Base-by-base conservation (phyloP, 2,797 vertebrate species). In the Rhinella marina region DNA sequence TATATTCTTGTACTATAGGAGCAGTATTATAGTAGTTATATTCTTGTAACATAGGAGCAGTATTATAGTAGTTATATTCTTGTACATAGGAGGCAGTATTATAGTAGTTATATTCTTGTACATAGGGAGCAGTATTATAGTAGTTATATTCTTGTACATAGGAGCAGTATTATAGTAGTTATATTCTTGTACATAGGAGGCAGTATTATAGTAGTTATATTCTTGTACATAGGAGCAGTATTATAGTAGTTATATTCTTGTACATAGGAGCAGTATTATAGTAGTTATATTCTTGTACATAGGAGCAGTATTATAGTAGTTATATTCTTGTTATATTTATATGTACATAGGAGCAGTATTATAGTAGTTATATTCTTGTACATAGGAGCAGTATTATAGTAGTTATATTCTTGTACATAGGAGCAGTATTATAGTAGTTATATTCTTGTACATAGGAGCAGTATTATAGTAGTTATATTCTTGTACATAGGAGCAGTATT, bases 181-280 rank as follows among this genome's bases (percentile, higher is more conserved):
- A 72, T 72, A 41, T 72, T 72, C 70, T 72, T 72, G 70, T 72
- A 72, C 29, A 72, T 41, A 41, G 70, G 70, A 17, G 66, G 1
- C 70, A 72, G 70, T 72, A 72, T 41, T 72, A 72, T 72, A 72
- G 32, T 72, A 72, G 70, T 72, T 72, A 48, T 41, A 72, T 72
- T 72, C 29, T 41, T 41, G 70, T 72, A 72, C 29, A 72, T 11
- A 72, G 70, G 70, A 10, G 29, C 29, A 41, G 70, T 72, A 72
- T 72, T 72, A 72, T 72, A 41, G 29, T 41, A 19, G 29, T 72
- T 72, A 70, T 70, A 70, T 29, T 70, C 29, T 70, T 19, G 16
- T 70, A 70, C 27, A 70, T 66, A 66, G n/a, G n/a, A 14, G 64
- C 25, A 66, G n/a, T 66, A 66, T 66, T 66, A 66, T 66, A 66